Base-by-base conservation (phyloP, 2,888 invertebrate species). In the Strigamia transsilvanica region DNA sequence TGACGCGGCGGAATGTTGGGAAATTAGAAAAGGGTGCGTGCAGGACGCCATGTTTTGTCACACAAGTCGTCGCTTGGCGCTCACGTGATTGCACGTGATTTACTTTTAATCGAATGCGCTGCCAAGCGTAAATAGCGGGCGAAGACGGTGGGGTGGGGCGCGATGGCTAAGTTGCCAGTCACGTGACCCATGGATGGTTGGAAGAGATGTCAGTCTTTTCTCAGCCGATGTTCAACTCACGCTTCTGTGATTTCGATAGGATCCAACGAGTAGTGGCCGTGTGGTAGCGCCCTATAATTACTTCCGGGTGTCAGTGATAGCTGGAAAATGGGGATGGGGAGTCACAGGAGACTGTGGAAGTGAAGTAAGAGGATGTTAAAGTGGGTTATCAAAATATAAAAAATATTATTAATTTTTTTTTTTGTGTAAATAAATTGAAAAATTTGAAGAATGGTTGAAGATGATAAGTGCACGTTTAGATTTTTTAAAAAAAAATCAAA, bases 61-160 rank as follows among this genome's bases (percentile, higher is more conserved):
- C 77, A 79, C 79, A 13, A 41, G 41, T 79, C 79, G 79, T 79
- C 79, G 79, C 79, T 42, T 79, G 41, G 79, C 38, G 27, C 79
- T 21, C 79, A 79, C 79, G 79, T 79, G 79, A 79, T 79, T 79
- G 79, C 79, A 21, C 79, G 79, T 79, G 79, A 79, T 79, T 79
- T 79, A 79, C 34, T 79, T 41, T 79, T 79, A 79, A 79, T 79
- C 79, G 79, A 79, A 79, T 41, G 79, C 41, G 21, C 79, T 42
- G 38, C 42, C 41, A n/a, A 79, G 79, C 79, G 79, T 79, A 79
- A 79, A 79, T 12, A 79, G 79, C 79, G 41, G 79, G 21, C 79
- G 38, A 79, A 41, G 38, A 38, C 38, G 77, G 77, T 34, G 77
- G 77, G 46, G 56, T 56, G 56, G 56, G 21, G 56, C 56, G 56